Base-by-base conservation (phyloP, 2,888 invertebrate genomes). In the Protula sp. region DNA sequence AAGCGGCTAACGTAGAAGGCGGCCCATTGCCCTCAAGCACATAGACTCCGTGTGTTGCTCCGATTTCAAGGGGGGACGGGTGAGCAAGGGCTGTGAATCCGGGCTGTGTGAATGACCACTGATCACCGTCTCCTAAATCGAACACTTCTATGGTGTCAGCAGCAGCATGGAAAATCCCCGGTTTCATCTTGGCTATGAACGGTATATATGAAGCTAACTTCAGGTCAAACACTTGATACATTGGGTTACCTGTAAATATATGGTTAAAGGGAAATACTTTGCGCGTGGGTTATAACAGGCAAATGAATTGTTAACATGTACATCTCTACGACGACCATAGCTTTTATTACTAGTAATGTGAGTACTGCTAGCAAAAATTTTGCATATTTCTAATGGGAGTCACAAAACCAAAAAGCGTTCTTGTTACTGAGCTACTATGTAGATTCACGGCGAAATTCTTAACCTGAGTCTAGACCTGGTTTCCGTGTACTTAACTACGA, bases 21-120 rank as follows among this genome's bases (percentile, higher is more conserved):
- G 22, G 19, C 22, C 57, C 45, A 4, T 54, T 27, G 24, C 57
- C 55, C 22, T 74, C 67, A 2, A 83, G 63, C 1, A 83, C 80
- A 69, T 80, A 84, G 4, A 84, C 83, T 28, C 83, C 83, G 69
- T 84, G 83, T 14, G 73, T 73, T 3, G 72, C 72, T 2, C 82
- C 83, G 27, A 81, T 71, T 2, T 69, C 58, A 9, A 82, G 62
- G n/a, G 76, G 60, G 9, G 82, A 82, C 2, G 82, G 82, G 63
- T 83, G 83, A 3, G 82, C 83, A 26, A 83, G 61, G 2, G 80
- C 82, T 47, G 81, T 81, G 64, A 83, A 81, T 5, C 82, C 83
- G 27, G 61, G 61, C 14, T 67, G 57, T 2, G 67, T 60, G 58
- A 79, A 68, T 3, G 63, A 58, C 71, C 75, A 75, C 22, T 63